A percentile compares a stretch with the other conserved stretches of the same genome.
phyloP scores from a whole-genome alignment of 2,797 vertebrate genomes.

The Alfaro cultratus region DNA sequence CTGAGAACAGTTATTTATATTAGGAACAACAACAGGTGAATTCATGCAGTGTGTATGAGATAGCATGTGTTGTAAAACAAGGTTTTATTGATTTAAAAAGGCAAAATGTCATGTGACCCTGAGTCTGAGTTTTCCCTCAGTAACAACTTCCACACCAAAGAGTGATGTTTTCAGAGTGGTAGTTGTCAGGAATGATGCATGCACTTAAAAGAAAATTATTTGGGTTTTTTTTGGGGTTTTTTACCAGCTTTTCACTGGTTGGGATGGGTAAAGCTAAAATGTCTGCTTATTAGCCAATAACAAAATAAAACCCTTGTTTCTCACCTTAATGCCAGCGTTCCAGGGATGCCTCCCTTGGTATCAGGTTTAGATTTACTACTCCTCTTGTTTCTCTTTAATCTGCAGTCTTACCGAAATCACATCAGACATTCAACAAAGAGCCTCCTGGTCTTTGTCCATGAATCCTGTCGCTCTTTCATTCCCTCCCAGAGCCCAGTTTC shows the following conservation, averaged over 20 bases:
- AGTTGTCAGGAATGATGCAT: background rate
- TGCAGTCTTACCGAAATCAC: background rate
- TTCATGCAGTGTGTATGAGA: background rate
- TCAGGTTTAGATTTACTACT: background rate
- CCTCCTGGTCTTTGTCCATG: slow-evolving; percentile 45
- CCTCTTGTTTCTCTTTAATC: background rate
- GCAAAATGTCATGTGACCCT: background rate
- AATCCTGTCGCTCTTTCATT: slow-evolving; percentile 7
- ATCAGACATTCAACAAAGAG: slow-evolving; percentile 30
- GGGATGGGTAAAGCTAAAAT: background rate
- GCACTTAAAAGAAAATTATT: too few species aligned
- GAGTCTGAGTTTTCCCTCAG: background rate
- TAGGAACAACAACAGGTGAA: background rate
- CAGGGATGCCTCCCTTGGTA: background rate
- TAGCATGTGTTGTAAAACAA: background rate
- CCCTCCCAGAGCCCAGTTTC: slow-evolving; percentile 51
- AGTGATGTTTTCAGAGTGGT: background rate
- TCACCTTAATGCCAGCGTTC: background rate
- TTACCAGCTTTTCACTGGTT: background rate
- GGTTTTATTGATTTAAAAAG: background rate
- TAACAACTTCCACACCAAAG: background rate
- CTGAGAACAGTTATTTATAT: background rate
- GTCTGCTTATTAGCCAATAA: background rate
- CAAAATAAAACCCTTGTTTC: background rate
- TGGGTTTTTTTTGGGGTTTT: background rate